phyloP scores from a whole-genome alignment of 2,888 invertebrate species.

The Plagiodera versicolora region DNA sequence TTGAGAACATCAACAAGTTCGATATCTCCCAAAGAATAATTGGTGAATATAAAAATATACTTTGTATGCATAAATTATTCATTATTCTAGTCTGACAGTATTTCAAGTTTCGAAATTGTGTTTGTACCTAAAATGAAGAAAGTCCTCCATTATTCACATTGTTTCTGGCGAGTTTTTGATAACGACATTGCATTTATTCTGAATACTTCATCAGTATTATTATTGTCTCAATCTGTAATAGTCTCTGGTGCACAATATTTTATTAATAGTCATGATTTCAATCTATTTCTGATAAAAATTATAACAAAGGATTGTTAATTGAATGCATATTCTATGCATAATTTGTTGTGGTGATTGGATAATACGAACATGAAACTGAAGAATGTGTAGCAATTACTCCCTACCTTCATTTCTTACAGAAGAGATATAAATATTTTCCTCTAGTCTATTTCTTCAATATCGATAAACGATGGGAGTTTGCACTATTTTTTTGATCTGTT shows the following conservation, averaged over 20 bases:
- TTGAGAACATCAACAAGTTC: no score
- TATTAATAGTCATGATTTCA: constrained; percentile 7
- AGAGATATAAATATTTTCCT: constrained; percentile 27
- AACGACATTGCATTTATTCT: no score
- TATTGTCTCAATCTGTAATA: neutral
- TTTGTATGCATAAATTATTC: no score
- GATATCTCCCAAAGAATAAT: no score
- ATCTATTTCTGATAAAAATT: constrained; percentile 15
- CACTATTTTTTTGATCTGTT: constrained; percentile 12
- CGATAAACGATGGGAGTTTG: constrained; percentile 19
- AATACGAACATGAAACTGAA: constrained; percentile 15
- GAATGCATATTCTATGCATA: constrained; percentile 19
- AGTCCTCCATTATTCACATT: no score
- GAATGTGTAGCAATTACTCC: constrained; percentile 20
- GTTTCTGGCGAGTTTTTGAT: no score
- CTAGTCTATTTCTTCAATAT: constrained; percentile 12
- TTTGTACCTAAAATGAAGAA: no score
- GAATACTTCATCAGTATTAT: no score
- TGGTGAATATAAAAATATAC: no score
- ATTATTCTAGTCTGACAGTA: no score
- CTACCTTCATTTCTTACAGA: constrained; percentile 19
- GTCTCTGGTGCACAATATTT: neutral
- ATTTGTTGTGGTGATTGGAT: constrained; percentile 27
- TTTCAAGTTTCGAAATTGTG: no score
- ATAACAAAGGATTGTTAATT: constrained; percentile 20